Evolutionary conservation across 2,797 vertebrate genomes (phyloP).

Genomic region (Thalassophryne amazonica): DNA sequence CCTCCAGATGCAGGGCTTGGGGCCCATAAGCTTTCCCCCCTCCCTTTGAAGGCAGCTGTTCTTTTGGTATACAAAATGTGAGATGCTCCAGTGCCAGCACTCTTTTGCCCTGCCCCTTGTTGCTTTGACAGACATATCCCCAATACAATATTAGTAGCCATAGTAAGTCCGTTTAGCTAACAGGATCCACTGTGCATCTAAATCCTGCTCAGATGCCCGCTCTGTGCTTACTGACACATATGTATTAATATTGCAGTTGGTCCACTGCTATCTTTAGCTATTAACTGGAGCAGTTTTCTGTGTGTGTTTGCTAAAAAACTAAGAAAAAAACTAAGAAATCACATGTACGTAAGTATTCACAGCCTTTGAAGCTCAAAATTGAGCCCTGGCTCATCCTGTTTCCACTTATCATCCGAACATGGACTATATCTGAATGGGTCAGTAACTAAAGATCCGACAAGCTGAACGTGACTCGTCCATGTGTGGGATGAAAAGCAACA

Average conservation of each 20-base stretch:
- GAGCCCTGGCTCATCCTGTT: too few relatives aligned
- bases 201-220: slow-evolving; percentile 49
- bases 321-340: too few relatives aligned
- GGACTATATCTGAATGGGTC: too few relatives aligned
- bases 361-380: too few relatives aligned
- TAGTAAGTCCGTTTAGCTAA: slow-evolving; percentile 39
- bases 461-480: too few relatives aligned
- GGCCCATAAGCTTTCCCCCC: slow-evolving; percentile 27
- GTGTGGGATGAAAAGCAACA: too few relatives aligned
- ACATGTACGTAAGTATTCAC: too few relatives aligned
- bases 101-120: too few relatives aligned
- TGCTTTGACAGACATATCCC: not conserved
- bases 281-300: slow-evolving; percentile 4
- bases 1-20: slow-evolving; percentile 55
- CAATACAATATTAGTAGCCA: slow-evolving; percentile 23
- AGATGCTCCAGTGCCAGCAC: too few relatives aligned
- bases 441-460: too few relatives aligned
- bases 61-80: slow-evolving; percentile 29
- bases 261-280: slow-evolving; percentile 11
- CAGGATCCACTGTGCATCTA: slow-evolving; percentile 31
- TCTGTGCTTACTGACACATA: slow-evolving; percentile 52
- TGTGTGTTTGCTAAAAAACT: not conserved
- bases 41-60: slow-evolving; percentile 62
- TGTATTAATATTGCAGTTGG: slow-evolving; percentile 20
- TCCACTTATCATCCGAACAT: too few relatives aligned